These are phyloP conservation scores for Lepilemur septentrionalis DNA, from an alignment of 2,797 vertebrate species.

Conservation along the genomic window DNA sequence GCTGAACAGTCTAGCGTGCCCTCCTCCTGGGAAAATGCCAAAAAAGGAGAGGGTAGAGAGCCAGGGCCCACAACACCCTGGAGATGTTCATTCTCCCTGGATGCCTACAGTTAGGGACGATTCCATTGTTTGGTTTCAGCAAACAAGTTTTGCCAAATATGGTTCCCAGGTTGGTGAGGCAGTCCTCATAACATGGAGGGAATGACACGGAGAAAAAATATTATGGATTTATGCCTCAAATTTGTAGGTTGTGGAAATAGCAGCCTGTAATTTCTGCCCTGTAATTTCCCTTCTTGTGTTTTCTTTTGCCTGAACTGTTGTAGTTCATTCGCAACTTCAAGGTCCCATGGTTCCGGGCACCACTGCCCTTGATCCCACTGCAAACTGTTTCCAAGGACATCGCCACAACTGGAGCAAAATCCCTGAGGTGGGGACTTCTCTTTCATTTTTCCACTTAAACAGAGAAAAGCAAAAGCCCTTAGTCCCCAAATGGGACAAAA, in stretches of 20 bases:
- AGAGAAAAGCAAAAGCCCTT: neutral
- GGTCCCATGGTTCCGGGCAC: neutral
- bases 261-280: constrained; percentile 43
- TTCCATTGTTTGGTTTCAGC: neutral
- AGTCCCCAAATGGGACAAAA: neutral
- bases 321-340: neutral
- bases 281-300: constrained; percentile 26
- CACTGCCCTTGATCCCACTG: neutral
- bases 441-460: neutral
- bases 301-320: neutral
- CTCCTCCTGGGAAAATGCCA: neutral
- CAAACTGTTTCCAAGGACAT: neutral
- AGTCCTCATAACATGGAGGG: neutral
- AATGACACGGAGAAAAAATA: constrained; percentile 28
- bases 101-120: neutral
- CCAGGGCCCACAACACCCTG: neutral
- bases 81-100: neutral
- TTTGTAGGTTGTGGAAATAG: constrained; percentile 10
- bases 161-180: neutral
- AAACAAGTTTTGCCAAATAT: neutral
- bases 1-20: neutral
- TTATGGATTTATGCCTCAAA: neutral
- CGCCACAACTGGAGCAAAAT: neutral
- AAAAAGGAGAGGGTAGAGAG: neutral
- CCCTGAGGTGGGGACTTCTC: neutral